Conservation (phyloP, 2,113 vertebrate genomes). For the Phyllostomus discolor region DNA sequence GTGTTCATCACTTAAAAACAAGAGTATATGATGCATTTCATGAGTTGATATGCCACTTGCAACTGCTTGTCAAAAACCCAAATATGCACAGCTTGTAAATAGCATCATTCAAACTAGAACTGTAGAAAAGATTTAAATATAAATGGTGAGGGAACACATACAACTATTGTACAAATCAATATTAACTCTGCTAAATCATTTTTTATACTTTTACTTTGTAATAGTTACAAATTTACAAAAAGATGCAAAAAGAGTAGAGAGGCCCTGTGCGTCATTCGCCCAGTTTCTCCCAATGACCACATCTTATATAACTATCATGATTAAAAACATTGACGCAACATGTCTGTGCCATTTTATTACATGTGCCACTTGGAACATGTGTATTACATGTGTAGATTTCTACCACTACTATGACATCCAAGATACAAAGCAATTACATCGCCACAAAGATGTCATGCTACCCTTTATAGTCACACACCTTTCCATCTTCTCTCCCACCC, state of each 20-base stretch:
- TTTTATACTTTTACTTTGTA: slow-evolving; percentile 17
- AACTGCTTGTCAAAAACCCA: slow-evolving; percentile 37
- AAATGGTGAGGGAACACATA: neutral
- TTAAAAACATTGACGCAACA: neutral
- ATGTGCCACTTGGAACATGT: neutral
- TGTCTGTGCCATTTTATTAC: neutral
- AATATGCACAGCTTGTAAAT: slow-evolving; percentile 32
- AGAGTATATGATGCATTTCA: neutral
- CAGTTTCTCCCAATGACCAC: neutral
- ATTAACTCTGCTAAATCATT: neutral
- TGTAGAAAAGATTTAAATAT: slow-evolving; percentile 31
- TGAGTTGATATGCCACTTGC: slow-evolving; percentile 16
- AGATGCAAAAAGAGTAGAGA: neutral
- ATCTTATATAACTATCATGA: neutral
- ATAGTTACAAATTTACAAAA: neutral
- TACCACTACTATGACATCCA: neutral
- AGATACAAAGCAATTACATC: neutral
- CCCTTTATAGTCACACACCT: neutral
- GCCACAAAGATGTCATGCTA: neutral
- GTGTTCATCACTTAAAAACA: slow-evolving; percentile 11
- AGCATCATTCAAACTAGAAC: slow-evolving; percentile 6
- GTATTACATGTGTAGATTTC: neutral
- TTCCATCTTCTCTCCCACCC: neutral
- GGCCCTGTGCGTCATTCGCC: neutral
- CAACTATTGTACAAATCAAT: neutral